Evolutionary conservation across 2,113 vertebrate species (phyloP), one percentile per base, ranked within the genome.

Genomic region (Galeopterus variegatus): DNA sequence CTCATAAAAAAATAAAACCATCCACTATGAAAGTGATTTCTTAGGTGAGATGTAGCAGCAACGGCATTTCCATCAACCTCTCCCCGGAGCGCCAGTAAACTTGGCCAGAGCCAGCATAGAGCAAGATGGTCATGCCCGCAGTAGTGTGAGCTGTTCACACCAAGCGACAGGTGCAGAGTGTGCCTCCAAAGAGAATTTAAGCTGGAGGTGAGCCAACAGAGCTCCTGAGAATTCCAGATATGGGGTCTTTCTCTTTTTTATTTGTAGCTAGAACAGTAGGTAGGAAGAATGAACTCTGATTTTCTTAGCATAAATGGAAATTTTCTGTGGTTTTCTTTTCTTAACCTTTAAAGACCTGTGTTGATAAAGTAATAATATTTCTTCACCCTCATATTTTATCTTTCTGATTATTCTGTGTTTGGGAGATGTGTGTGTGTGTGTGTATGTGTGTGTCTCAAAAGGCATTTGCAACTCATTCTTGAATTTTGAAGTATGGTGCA

Each of bases 241-340:
- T 0, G 19, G 36, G 48, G 6, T 41, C 36, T 58, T 72, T 54
- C 48, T 14, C 17, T n/a, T 28, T 80, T 82, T 76, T n/a, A 3
- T 84, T 33, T 77, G 45, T 75, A 73, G 50, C 41, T 69, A 90
- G 80, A 65, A 19, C 41, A n/a, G 41, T 41, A 41, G 28, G 23
- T 60, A 75, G 31, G 56, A 41, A 94, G 69, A 75, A 92, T 67
- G 48, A 89, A 41, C 56, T 93, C 17, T 18, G 48, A 33, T 82
- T 92, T 95, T 56, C 77, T 90, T 92, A 75, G 87, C 69, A 31
- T 65, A 67, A 84, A 28, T 90, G 67, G 86, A 90, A 93, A 92
- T 82, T 86, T 89, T 93, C 62, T 17, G 56, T 70, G 15, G 14
- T 58, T 86, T 95, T 86, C 48, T 67, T 89, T 65, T 93, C 91